Evolutionary conservation across 1,140 invertebrate genomes (phyloP).

Genomic region (Drosophila ohnishii): DNA sequence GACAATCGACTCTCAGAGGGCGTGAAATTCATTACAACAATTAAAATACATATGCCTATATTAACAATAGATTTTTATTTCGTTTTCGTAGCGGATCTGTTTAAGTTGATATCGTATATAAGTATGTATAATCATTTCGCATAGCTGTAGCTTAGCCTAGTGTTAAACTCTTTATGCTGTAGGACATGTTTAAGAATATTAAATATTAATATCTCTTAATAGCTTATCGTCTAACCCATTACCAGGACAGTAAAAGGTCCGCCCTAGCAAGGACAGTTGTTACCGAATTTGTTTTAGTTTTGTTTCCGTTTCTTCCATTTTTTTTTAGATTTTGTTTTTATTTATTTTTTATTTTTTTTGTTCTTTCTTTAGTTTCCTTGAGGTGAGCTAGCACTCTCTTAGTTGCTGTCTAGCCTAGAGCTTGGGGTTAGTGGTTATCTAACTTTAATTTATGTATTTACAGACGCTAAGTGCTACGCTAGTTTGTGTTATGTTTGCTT

Average conservation of each 20-base stretch:
- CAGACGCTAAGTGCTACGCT: constrained; percentile 33
- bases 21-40: constrained; percentile 61
- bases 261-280: constrained; percentile 34
- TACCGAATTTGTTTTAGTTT: constrained; percentile 15
- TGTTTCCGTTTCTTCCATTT: constrained; percentile 23
- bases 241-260: constrained; percentile 18
- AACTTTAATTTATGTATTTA: constrained; percentile 41
- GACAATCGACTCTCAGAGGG: constrained; percentile 18
- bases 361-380: constrained; percentile 39
- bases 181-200: constrained; percentile 78
- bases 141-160: constrained; percentile 44
- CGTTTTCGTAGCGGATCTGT: constrained; percentile 36
- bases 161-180: constrained; percentile 75
- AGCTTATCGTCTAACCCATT: constrained; percentile 30
- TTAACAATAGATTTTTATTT: constrained; percentile 49
- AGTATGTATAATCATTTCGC: constrained; percentile 40
- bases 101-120: constrained; percentile 40
- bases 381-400: constrained; percentile 31
- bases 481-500: constrained; percentile 47
- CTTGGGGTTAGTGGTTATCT: constrained; percentile 28
- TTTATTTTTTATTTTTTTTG: constrained; percentile 20
- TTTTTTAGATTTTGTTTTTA: constrained; percentile 3
- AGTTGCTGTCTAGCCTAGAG: constrained; percentile 29
- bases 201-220: constrained; percentile 80
- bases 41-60: constrained; percentile 59